Conservation (phyloP, 2,797 vertebrate species). For the Chloroceryle amazona region DNA sequence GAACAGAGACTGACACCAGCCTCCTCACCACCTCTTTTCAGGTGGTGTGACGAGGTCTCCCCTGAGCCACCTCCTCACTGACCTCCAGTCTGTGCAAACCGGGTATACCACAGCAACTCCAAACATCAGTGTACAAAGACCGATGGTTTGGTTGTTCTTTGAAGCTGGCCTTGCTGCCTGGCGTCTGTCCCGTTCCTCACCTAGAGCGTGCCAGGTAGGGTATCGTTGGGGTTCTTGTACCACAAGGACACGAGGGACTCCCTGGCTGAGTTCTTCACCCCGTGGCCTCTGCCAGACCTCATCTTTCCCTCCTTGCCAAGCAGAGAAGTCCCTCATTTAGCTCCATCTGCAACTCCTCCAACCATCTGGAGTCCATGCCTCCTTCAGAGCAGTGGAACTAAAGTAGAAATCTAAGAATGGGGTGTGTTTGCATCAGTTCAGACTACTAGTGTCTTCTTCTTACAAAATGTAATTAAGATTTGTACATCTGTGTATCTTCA, state of each 20-base stretch:
- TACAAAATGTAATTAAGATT: background rate
- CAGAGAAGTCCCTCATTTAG: background rate
- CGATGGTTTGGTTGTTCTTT: background rate
- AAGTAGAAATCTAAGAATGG: background rate
- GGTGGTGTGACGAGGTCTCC: background rate
- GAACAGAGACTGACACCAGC: background rate
- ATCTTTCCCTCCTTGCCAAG: background rate
- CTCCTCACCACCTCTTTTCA: background rate
- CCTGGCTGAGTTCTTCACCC: background rate
- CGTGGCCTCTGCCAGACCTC: background rate
- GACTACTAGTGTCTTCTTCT: background rate
- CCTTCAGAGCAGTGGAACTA: background rate
- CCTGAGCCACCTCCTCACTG: background rate
- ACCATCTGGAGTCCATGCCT: conserved; percentile 40
- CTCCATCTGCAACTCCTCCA: conserved; percentile 41
- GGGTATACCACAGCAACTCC: background rate
- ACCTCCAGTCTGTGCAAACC: background rate
- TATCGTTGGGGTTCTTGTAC: background rate
- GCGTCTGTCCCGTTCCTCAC: rapidly evolving
- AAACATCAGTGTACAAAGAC: background rate
- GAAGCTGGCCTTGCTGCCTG: background rate
- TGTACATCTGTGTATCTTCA: background rate
- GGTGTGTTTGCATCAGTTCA: background rate
- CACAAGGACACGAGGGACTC: background rate
- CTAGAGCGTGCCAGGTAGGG: rapidly evolving